Base-by-base conservation (phyloP, 1,140 invertebrate genomes). In the Atta colombica region DNA sequence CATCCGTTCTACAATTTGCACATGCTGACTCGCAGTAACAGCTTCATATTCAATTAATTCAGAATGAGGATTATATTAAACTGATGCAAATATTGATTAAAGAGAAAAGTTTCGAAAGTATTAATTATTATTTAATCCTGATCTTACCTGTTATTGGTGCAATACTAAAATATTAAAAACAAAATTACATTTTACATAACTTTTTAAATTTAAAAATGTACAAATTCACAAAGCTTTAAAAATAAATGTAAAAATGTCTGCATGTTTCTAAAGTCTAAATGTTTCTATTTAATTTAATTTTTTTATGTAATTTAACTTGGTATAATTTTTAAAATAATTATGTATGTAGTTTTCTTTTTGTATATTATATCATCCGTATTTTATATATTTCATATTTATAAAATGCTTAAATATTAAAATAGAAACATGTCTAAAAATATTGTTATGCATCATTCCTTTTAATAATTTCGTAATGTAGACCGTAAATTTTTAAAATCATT, bases 31-130 rank as follows among this genome's bases (percentile, higher is more conserved):
- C 12, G 25, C n/a, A 45, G 18, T 45, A 49, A 69, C 58, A 58
- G 39, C 21, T 84, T 74, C 28, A 55, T 39, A 49, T 61, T 74
- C 21, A 60, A 72, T 74, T 74, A 84, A 74, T 49, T 84, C 25
- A 35, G 39, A 49, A 61, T 74, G 14, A 21, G 18, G 28, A 61
- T 51, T 74, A 35, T 61, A 61, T 51, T 49, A 21, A 25, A 49
- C 49, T 3, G 53, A 72, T 12, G 14, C 25, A 35, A 45, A 49
- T 60, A 60, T 61, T 72, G 55, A 82, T 72, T 74, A 63, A 35
- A 6, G 1, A n/a, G n/a, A 49, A 58, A n/a, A 4, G 6, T 21
- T 66, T 78, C 3, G 4, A 61, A 61, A 25, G 14, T 5, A 10
- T 71, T 21, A 16, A 53, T 68, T 75, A n/a, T 25, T 25, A 8